phyloP scores from a whole-genome alignment of 2,888 invertebrate genomes.

The Melitaea athalia region DNA sequence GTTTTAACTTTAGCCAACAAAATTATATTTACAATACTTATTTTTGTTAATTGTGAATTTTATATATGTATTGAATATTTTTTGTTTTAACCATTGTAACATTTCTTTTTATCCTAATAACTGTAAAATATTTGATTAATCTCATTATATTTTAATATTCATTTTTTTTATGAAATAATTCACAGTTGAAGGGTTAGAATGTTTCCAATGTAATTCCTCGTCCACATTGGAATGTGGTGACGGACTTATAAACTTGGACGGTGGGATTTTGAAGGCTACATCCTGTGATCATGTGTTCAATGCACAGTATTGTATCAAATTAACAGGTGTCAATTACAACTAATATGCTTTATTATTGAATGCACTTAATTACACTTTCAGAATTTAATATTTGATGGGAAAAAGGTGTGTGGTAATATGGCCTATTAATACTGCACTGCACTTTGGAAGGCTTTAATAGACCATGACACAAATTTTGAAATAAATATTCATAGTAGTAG shows the following conservation, averaged over 20 bases:
- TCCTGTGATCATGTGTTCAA: slow-evolving; percentile 89
- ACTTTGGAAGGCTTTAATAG: not conserved
- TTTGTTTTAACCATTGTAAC: too few species aligned
- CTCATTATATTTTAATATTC: not conserved
- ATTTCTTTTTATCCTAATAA: not conserved
- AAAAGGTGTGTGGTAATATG: not conserved
- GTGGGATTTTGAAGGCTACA: slow-evolving; percentile 80
- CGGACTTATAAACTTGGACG: slow-evolving; percentile 83
- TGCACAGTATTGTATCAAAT: slow-evolving; percentile 93
- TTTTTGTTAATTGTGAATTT: too few species aligned
- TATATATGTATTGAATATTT: too few species aligned
- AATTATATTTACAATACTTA: too few species aligned
- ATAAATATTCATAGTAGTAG: too few species aligned
- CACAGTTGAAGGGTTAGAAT: slow-evolving; percentile 75
- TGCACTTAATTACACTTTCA: not conserved
- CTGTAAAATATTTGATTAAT: not conserved
- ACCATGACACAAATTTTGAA: too few species aligned
- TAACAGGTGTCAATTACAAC: slow-evolving; percentile 75
- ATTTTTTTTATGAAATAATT: not conserved
- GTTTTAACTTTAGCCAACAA: too few species aligned
- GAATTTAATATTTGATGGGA: not conserved
- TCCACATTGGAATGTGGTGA: slow-evolving; percentile 86
- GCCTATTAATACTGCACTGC: not conserved
- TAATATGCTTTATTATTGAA: slow-evolving; percentile 6
- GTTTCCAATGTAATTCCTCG: slow-evolving; percentile 90